Conservation (phyloP, 2,113 vertebrate genomes). For the Tinamus guttatus region DNA sequence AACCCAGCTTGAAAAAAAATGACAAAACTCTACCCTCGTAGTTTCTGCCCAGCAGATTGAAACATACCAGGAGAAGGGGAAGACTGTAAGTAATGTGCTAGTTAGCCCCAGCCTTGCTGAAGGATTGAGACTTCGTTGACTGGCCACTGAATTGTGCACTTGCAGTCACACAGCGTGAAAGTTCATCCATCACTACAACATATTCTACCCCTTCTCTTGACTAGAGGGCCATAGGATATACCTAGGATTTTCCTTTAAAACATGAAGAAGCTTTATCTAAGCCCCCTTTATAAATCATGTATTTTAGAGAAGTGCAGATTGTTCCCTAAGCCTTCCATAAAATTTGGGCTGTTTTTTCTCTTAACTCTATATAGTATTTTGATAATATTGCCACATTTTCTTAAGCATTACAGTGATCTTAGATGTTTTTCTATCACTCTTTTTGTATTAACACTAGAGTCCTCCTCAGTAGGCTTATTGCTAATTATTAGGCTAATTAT, state of each 20-base stretch:
- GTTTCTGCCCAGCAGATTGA: not conserved
- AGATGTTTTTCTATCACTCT: not conserved
- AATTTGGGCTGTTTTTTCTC: rapidly evolving
- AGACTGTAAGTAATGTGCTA: not conserved
- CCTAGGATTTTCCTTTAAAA: not conserved
- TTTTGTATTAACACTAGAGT: not conserved
- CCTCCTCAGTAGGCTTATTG: not conserved
- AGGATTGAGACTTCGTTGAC: not conserved
- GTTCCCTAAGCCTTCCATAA: not conserved
- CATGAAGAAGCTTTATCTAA: not conserved
- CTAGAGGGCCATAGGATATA: not conserved
- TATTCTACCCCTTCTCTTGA: not conserved
- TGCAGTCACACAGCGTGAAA: not conserved
- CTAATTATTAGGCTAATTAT: no score
- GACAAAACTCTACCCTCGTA: not conserved
- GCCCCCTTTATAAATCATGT: not conserved
- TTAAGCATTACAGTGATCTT: not conserved
- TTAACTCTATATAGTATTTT: not conserved
- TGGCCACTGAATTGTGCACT: not conserved
- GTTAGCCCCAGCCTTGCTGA: not conserved
- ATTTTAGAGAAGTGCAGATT: not conserved
- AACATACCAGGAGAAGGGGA: not conserved
- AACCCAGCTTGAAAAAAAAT: not conserved
- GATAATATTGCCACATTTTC: not conserved
- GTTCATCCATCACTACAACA: not conserved